Conservation (phyloP, 2,113 vertebrate genomes). For the Mugil cephalus region DNA sequence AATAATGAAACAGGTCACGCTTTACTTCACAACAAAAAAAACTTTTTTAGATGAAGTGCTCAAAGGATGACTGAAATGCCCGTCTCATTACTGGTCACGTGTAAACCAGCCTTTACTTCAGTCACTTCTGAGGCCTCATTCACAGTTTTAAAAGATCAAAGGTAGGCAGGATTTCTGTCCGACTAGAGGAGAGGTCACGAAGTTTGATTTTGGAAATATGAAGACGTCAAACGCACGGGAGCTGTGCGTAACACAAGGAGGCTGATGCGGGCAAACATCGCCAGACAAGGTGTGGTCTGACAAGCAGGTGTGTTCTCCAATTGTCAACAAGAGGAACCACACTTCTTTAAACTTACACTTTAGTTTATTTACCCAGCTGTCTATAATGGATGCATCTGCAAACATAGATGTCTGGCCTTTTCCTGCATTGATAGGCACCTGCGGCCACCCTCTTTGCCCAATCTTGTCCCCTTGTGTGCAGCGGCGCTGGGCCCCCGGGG, state of each 20-base stretch:
- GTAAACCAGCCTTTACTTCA: too few species aligned
- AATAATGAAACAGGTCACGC: constrained; percentile 4
- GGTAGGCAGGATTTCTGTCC: neutral
- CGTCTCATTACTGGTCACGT: too few species aligned
- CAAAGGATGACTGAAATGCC: neutral
- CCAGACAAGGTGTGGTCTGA: constrained; percentile 56
- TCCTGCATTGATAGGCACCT: constrained; percentile 36
- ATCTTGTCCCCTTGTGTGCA: neutral
- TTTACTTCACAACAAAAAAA: neutral
- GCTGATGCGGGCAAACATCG: constrained; percentile 21
- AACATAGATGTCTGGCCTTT: constrained; percentile 10
- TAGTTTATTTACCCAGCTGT: constrained; percentile 33
- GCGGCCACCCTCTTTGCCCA: neutral
- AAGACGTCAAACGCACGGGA: neutral
- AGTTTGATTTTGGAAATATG: neutral
- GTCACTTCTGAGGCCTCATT: too few species aligned
- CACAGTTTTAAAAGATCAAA: too few species aligned
- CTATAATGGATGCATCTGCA: constrained; percentile 4
- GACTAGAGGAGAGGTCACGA: neutral
- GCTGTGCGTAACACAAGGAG: neutral
- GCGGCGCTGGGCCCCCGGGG: constrained; percentile 1
- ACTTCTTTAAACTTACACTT: constrained; percentile 16
- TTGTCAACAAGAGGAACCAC: constrained; percentile 48
- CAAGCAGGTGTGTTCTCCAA: constrained; percentile 46
- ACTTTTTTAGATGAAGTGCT: neutral